Conservation (phyloP, 2,113 vertebrate genomes). For the Dendrocopos noguchii region DNA sequence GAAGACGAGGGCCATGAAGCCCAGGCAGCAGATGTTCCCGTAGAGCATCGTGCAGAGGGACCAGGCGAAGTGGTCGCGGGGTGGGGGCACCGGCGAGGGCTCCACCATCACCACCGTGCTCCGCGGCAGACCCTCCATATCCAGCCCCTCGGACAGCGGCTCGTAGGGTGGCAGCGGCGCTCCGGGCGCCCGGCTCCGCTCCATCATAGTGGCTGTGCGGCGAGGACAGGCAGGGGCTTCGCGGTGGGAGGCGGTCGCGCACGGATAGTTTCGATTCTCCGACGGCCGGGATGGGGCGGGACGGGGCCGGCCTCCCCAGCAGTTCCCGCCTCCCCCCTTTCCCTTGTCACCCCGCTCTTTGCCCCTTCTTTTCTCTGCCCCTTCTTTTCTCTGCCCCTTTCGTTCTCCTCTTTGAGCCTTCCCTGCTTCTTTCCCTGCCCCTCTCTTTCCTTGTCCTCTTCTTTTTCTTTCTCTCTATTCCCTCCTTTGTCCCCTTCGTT, state of each 20-base stretch:
- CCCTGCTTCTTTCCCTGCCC: no score
- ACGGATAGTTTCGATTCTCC: background rate
- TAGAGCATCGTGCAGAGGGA: conserved; percentile 85
- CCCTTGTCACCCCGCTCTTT: background rate
- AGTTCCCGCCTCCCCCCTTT: background rate
- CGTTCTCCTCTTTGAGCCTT: background rate
- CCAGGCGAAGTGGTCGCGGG: conserved; percentile 84
- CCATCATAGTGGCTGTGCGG: rapidly evolving
- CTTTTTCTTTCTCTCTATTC: background rate
- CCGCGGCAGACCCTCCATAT: rapidly evolving
- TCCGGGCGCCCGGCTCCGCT: rapidly evolving
- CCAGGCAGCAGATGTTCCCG: conserved; percentile 85
- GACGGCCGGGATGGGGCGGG: rapidly evolving
- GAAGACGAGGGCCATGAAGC: conserved; percentile 86
- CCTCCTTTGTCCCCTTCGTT: background rate
- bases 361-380: no score
- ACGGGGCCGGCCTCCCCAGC: background rate
- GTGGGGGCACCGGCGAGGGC: conserved; percentile 72
- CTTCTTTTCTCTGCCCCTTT: no score
- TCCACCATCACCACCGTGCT: conserved; percentile 44
- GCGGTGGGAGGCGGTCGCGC: background rate
- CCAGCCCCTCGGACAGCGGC: background rate
- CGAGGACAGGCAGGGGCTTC: background rate
- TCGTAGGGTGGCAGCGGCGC: background rate
- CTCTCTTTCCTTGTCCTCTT: no score